A percentile compares a stretch with the other conserved stretches of the same genome.
Evolutionary conservation across 2,797 vertebrate genomes (phyloP).

Genomic region (Acridotheres tristis): DNA sequence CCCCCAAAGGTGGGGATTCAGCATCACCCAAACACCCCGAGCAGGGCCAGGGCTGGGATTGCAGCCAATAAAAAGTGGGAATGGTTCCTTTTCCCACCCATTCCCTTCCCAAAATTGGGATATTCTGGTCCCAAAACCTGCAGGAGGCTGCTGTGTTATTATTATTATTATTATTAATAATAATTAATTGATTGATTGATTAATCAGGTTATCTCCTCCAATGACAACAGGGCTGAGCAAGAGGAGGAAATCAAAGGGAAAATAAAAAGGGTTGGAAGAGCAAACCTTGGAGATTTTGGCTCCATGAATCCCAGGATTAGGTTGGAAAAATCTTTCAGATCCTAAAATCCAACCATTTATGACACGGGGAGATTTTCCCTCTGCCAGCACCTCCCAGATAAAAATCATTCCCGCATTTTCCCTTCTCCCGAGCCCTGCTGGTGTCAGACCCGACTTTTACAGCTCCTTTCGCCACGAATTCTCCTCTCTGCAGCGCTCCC

Average conservation of each 20-base stretch:
- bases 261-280: accelerated
- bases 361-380: accelerated
- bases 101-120: background rate
- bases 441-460: accelerated
- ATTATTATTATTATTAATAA: too few species aligned
- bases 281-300: accelerated
- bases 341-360: accelerated
- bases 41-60: background rate
- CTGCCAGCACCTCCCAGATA: background rate
- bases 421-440: accelerated
- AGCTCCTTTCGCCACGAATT: background rate
- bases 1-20: background rate
- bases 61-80: background rate
- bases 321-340: accelerated
- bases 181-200: background rate
- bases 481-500: background rate
- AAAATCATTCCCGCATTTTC: background rate
- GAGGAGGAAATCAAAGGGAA: background rate
- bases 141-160: background rate
- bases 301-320: background rate
- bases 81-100: background rate
- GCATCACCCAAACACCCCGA: accelerated
- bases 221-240: background rate
- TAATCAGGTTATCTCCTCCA: too few species aligned
- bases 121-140: background rate